Conservation (phyloP, 2,797 vertebrate genomes). For the Anomalospiza imberbis region DNA sequence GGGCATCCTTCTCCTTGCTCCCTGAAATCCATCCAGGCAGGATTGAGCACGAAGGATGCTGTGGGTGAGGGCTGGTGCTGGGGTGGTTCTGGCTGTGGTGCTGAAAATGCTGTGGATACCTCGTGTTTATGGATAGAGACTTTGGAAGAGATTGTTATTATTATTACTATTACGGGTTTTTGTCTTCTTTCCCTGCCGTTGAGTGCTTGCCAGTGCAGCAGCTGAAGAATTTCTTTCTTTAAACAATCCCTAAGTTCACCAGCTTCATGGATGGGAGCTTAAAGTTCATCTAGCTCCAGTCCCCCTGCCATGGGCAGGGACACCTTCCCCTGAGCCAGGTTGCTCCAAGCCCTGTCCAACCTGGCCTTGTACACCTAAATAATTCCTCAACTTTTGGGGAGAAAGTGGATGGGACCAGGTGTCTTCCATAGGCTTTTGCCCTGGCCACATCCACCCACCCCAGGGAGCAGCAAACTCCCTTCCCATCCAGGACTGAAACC, state of each 20-base stretch:
- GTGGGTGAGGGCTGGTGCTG: neutral
- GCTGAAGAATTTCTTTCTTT: neutral
- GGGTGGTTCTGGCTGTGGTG: neutral
- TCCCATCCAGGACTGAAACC: neutral
- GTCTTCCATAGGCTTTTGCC: neutral
- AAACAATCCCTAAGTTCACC: neutral
- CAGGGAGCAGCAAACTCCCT: neutral
- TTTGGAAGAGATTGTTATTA: neutral
- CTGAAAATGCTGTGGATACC: neutral
- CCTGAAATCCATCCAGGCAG: neutral
- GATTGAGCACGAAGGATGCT: neutral
- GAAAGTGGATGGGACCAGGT: neutral
- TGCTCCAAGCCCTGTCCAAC: neutral
- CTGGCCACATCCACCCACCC: neutral
- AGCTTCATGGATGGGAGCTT: neutral
- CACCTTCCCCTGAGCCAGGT: neutral
- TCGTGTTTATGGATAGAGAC: neutral
- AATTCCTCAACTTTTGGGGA: accelerated
- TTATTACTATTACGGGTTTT: neutral
- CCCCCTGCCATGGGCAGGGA: neutral
- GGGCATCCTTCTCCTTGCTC: neutral
- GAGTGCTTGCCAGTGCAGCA: neutral
- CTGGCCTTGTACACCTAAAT: neutral
- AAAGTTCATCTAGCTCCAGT: neutral
- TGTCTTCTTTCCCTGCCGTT: neutral